Evolutionary conservation across 2,113 vertebrate genomes (phyloP).

Genomic region (Illadopsis cleaveri): DNA sequence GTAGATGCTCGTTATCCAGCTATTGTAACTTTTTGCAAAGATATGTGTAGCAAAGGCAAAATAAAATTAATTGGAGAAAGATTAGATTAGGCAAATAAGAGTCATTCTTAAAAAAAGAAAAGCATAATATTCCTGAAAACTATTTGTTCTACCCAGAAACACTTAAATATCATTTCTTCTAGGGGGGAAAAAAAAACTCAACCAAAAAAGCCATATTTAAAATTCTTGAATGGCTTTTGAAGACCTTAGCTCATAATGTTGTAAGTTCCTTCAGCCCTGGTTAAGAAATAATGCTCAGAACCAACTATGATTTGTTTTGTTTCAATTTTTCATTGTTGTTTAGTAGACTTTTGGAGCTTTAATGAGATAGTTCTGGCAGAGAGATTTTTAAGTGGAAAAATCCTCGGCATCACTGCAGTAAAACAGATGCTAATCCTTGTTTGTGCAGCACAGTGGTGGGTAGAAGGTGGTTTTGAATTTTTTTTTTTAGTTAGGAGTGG

Average conservation of each 20-base stretch:
- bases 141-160: background rate
- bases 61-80: background rate
- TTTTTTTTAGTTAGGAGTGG: background rate
- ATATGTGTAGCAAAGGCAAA: background rate
- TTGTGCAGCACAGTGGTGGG: background rate
- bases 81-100: background rate
- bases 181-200: background rate
- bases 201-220: background rate
- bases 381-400: background rate
- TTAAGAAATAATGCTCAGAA: background rate
- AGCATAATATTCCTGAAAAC: background rate
- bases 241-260: background rate
- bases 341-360: background rate
- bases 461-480: background rate
- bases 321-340: background rate
- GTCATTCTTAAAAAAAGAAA: background rate
- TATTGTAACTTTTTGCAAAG: background rate
- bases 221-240: background rate
- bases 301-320: background rate
- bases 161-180: background rate
- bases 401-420: background rate
- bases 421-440: background rate
- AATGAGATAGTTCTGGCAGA: background rate
- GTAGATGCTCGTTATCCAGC: background rate
- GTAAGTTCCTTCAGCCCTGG: background rate